phyloP scores from a whole-genome alignment of 2,113 vertebrate genomes.

The Podarcis cretensis region DNA sequence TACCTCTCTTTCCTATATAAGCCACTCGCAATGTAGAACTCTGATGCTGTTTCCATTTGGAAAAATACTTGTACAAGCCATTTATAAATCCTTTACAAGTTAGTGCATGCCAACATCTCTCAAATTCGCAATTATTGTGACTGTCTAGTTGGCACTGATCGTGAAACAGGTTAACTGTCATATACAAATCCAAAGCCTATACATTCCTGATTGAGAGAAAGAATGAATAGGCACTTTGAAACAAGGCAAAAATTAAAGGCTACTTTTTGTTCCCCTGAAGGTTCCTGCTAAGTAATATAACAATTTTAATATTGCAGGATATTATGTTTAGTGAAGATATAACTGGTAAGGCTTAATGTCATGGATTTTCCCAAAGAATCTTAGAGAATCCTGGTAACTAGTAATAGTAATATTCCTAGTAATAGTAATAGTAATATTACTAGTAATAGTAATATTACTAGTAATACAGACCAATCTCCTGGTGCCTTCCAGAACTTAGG shows the following conservation, averaged over 20 bases:
- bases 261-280: neutral
- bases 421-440: too few species aligned
- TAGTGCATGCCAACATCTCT: constrained; percentile 64
- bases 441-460: neutral
- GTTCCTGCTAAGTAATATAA: neutral
- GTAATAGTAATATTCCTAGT: neutral
- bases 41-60: constrained; percentile 69
- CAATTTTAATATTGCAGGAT: neutral
- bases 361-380: neutral
- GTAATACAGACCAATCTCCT: neutral
- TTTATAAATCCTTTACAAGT: constrained; percentile 75
- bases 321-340: neutral
- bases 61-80: constrained; percentile 66
- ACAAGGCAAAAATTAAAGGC: neutral
- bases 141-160: constrained; percentile 57
- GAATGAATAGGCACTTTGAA: neutral
- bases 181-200: constrained; percentile 51
- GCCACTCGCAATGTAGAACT: constrained; percentile 54
- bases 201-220: neutral
- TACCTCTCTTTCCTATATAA: constrained; percentile 66
- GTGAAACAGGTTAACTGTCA: constrained; percentile 50
- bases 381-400: neutral
- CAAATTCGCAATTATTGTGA: constrained; percentile 64
- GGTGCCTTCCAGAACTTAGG: neutral
- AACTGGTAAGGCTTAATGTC: neutral